These are phyloP conservation scores for Odiellus spinosus DNA, from an alignment of 2,888 invertebrate species.

Conservation along the genomic window DNA sequence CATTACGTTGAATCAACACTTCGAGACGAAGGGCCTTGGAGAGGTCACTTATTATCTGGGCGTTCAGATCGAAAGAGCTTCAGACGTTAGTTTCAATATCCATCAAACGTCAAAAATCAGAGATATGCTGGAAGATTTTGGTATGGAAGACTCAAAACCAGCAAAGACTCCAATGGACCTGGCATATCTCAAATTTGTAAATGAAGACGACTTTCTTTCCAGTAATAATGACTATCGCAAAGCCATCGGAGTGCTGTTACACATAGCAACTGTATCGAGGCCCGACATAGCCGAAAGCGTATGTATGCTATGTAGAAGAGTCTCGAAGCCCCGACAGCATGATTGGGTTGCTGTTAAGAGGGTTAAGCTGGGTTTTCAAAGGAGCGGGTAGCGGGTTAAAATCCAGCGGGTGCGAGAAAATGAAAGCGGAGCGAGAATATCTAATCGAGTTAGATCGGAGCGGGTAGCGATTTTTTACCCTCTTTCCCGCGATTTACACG, in stretches of 20 bases:
- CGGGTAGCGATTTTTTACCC: too few species aligned
- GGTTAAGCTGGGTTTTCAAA: too few species aligned
- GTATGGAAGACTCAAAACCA: too few species aligned
- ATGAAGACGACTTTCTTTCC: not conserved
- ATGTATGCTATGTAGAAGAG: not conserved
- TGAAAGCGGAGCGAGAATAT: too few species aligned
- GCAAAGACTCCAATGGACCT: too few species aligned
- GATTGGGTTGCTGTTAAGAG: not conserved
- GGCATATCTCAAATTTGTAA: too few species aligned
- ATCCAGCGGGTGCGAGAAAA: too few species aligned
- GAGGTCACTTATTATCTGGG: constrained; percentile 3
- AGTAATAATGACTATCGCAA: constrained; percentile 1
- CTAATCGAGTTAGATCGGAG: too few species aligned
- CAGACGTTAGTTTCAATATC: not conserved
- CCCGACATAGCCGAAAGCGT: constrained; percentile 17
- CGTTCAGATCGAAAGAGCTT: not conserved
- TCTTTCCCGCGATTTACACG: too few species aligned
- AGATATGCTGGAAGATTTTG: too few species aligned
- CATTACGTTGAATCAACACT: not conserved
- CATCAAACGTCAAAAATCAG: too few species aligned
- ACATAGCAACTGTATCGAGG: constrained; percentile 13
- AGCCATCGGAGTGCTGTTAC: constrained; percentile 10
- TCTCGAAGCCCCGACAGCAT: not conserved
- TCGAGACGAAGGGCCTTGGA: not conserved
- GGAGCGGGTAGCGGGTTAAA: too few species aligned